Percentiles rank a stretch among this genome's conserved stretches.
Conservation (phyloP, 2,113 vertebrate genomes). For the Bettongia penicillata region DNA sequence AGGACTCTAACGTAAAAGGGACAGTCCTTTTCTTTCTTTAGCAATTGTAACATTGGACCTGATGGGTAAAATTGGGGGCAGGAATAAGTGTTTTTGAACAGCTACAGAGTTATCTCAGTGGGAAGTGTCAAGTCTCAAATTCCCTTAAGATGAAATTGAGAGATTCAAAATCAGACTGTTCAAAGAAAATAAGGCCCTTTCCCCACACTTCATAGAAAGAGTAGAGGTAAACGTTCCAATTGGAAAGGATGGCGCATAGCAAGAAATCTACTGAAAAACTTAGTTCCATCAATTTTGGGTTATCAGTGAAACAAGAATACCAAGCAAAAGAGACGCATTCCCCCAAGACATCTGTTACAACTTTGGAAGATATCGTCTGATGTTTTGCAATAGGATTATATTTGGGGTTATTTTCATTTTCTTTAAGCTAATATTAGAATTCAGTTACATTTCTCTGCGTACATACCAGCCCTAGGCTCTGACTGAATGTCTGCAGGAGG, state of each 20-base stretch:
- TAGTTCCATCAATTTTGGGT: background rate
- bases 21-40: conserved; percentile 23
- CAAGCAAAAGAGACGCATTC: background rate
- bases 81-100: conserved; percentile 35
- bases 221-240: conserved; percentile 21
- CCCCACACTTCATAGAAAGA: background rate
- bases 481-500: background rate
- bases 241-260: conserved; percentile 34
- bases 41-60: conserved; percentile 18
- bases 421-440: background rate
- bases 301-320: background rate
- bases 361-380: conserved; percentile 21
- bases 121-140: conserved; percentile 17
- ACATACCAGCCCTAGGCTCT: background rate
- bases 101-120: background rate
- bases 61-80: conserved; percentile 1
- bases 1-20: background rate
- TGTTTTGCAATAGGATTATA: background rate
- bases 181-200: conserved; percentile 32
- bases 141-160: conserved; percentile 28
- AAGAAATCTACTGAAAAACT: background rate
- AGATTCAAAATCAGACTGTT: conserved; percentile 30
- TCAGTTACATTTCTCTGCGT: background rate
- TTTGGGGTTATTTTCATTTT: conserved; percentile 10
- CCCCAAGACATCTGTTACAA: background rate